Evolutionary conservation across 2,888 invertebrate genomes (phyloP).

Genomic region (Chrysomela aeneicollis): DNA sequence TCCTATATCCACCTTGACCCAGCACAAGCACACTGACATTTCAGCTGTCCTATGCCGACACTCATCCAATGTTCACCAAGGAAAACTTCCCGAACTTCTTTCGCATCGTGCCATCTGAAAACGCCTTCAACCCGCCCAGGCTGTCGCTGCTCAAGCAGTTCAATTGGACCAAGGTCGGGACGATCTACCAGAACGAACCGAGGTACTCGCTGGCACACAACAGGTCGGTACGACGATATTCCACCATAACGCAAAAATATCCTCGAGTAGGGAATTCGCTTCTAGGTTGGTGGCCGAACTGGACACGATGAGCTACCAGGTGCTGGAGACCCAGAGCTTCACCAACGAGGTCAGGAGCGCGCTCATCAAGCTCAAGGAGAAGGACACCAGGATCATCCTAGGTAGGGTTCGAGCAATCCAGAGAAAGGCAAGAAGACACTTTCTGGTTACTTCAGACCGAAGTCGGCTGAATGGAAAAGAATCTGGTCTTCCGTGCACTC

Average conservation of each 20-base stretch:
- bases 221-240: conserved; percentile 65
- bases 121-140: conserved; percentile 93
- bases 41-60: conserved; percentile 95
- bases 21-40: too few relatives aligned
- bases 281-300: conserved; percentile 81
- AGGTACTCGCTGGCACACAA: conserved; percentile 79
- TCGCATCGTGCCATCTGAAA: conserved; percentile 95
- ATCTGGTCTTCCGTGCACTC: too few relatives aligned
- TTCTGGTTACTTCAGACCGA: too few relatives aligned
- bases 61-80: conserved; percentile 95
- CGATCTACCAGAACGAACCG: conserved; percentile 95
- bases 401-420: too few relatives aligned
- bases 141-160: conserved; percentile 87
- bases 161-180: conserved; percentile 98
- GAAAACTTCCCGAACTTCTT: conserved; percentile 96
- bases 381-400: conserved; percentile 93
- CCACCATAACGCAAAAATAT: background rate
- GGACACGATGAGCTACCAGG: conserved; percentile 80
- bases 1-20: too few relatives aligned
- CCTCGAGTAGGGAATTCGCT: conserved; percentile 25
- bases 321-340: conserved; percentile 90
- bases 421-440: too few relatives aligned
- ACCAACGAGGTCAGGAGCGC: conserved; percentile 87
- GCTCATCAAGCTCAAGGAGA: conserved; percentile 81
- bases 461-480: too few relatives aligned